phyloP scores from a whole-genome alignment of 2,797 vertebrate genomes.

The Sebastes oblongus region DNA sequence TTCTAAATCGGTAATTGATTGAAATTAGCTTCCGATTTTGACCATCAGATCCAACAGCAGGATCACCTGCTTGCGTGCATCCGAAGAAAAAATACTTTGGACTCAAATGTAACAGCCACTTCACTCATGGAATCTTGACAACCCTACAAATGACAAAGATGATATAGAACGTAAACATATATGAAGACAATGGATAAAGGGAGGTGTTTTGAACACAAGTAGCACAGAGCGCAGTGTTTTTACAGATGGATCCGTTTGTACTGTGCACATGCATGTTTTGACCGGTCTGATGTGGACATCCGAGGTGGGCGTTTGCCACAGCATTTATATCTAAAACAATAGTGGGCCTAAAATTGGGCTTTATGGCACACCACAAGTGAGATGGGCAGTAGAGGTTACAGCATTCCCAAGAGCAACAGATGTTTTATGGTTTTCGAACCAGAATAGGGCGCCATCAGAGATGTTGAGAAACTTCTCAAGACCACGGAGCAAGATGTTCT shows the following conservation, averaged over 20 bases:
- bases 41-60: no score
- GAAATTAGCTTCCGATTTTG: rapidly evolving
- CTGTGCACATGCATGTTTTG: not conserved
- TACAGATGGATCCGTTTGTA: not conserved
- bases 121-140: no score
- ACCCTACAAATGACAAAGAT: not conserved
- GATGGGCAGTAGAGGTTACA: not conserved
- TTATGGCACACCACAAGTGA: not conserved
- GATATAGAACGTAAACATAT: not conserved
- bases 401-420: not conserved
- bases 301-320: not conserved
- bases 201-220: not conserved
- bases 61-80: no score
- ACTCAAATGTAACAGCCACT: no score
- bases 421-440: not conserved
- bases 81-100: no score
- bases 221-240: not conserved
- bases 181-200: not conserved
- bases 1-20: no score
- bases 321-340: not conserved
- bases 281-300: not conserved
- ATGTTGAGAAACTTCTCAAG: not conserved
- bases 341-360: slow-evolving; percentile 1
- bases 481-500: not conserved
- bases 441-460: not conserved